phyloP scores from a whole-genome alignment of 2,888 invertebrate genomes.

The Thymelicus sylvestris region DNA sequence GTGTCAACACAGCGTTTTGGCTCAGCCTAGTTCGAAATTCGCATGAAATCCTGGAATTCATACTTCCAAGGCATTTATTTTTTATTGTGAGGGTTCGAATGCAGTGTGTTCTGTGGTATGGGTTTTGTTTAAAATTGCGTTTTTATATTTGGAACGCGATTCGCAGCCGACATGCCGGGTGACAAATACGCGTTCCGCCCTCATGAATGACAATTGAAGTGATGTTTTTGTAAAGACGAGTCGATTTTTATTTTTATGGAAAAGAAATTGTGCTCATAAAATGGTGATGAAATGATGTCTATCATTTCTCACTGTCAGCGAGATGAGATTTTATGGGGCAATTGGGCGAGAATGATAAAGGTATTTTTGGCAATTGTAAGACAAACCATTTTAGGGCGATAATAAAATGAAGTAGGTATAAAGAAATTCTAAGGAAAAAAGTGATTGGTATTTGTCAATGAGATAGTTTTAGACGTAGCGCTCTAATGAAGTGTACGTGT shows the following conservation, averaged over 20 bases:
- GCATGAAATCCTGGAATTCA: constrained; percentile 50
- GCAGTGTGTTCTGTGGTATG: constrained; percentile 66
- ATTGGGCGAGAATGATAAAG: constrained; percentile 71
- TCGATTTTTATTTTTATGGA: constrained; percentile 81
- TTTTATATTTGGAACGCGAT: constrained; percentile 83
- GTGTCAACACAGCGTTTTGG: constrained; percentile 5
- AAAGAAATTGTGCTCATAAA: constrained; percentile 83
- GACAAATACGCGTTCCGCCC: constrained; percentile 82
- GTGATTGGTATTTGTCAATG: background rate
- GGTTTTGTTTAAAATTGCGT: constrained; percentile 83
- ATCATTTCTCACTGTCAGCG: constrained; percentile 80
- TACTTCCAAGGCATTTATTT: constrained; percentile 71
- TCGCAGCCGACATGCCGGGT: constrained; percentile 74
- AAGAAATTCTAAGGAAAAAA: background rate
- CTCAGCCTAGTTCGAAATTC: constrained; percentile 21
- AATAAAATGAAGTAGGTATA: background rate
- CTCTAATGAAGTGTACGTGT: no score
- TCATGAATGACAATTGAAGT: constrained; percentile 85
- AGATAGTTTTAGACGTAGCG: background rate
- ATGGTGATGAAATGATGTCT: constrained; percentile 81
- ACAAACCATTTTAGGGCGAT: background rate
- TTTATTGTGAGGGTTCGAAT: constrained; percentile 79
- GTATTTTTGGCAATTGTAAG: constrained; percentile 15
- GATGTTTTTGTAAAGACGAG: constrained; percentile 82
- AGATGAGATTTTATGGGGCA: constrained; percentile 76